Percentiles rank a stretch among this genome's conserved stretches.
These are phyloP conservation scores for Xylota sylvarum DNA, from an alignment of 2,888 invertebrate genomes.

Conservation along the genomic window DNA sequence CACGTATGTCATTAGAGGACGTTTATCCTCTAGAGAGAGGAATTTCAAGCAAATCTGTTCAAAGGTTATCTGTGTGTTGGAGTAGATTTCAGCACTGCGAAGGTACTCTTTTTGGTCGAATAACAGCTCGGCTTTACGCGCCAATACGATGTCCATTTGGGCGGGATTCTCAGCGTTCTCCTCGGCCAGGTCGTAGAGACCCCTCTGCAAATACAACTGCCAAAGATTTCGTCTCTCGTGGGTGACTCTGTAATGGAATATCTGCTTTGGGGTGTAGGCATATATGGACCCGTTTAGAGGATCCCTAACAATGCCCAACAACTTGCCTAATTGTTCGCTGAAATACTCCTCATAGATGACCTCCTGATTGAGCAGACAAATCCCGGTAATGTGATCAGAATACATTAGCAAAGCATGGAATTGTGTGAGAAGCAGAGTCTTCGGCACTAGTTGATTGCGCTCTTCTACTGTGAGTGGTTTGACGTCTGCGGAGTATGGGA, in stretches of 20 bases:
- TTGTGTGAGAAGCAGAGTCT: slow-evolving; percentile 93
- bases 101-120: slow-evolving; percentile 92
- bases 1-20: slow-evolving; percentile 95
- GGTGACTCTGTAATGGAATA: slow-evolving; percentile 94
- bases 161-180: slow-evolving; percentile 93
- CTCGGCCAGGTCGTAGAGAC: slow-evolving; percentile 94
- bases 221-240: slow-evolving; percentile 95
- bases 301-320: slow-evolving; percentile 93
- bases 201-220: slow-evolving; percentile 94
- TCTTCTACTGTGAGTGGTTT: slow-evolving; percentile 81
- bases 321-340: slow-evolving; percentile 91
- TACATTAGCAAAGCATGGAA: slow-evolving; percentile 95
- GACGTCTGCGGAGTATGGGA: slow-evolving; percentile 71
- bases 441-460: slow-evolving; percentile 86
- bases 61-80: slow-evolving; percentile 95
- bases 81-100: slow-evolving; percentile 94
- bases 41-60: slow-evolving; percentile 98
- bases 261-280: slow-evolving; percentile 93
- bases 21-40: slow-evolving; percentile 88
- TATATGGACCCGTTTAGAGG: slow-evolving; percentile 92
- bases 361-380: slow-evolving; percentile 94
- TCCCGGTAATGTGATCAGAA: slow-evolving; percentile 92
- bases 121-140: slow-evolving; percentile 94
- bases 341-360: slow-evolving; percentile 94
- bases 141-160: slow-evolving; percentile 92